Percentiles rank a stretch among this genome's conserved stretches.
These are phyloP conservation scores for Scaptodrosophila latifasciaeformis DNA, from an alignment of 2,888 invertebrate species.

Conservation along the genomic window DNA sequence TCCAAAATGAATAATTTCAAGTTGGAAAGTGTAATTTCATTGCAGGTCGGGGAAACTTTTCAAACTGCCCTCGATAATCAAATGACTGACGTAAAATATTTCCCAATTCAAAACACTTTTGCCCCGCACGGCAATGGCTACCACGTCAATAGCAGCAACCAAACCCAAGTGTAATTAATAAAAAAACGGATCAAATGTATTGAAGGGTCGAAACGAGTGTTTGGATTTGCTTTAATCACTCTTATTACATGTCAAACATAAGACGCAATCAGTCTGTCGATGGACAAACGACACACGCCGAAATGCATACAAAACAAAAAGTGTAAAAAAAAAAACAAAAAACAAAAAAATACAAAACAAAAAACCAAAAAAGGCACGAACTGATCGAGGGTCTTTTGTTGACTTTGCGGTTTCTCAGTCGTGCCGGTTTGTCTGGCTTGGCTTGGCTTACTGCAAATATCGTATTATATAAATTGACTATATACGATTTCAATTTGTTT, in stretches of 20 bases:
- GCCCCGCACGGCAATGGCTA: too few relatives aligned
- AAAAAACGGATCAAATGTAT: conserved; percentile 15
- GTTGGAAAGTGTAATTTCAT: too few relatives aligned
- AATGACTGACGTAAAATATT: too few relatives aligned
- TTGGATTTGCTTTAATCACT: conserved; percentile 59
- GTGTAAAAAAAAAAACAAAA: not conserved
- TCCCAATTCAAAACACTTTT: too few relatives aligned
- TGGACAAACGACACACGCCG: conserved; percentile 25
- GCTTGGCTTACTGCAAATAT: conserved; percentile 23
- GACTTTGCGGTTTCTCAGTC: conserved; percentile 47
- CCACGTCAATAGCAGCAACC: too few relatives aligned
- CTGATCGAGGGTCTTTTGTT: conserved; percentile 38
- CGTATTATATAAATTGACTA: conserved; percentile 19
- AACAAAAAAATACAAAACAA: not conserved
- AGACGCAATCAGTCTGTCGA: conserved; percentile 42
- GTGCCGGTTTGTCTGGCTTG: conserved; percentile 5
- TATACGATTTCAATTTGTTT: conserved; percentile 15
- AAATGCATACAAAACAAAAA: conserved; percentile 16
- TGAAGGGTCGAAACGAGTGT: conserved; percentile 30
- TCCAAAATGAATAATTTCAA: too few relatives aligned
- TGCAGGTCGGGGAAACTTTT: too few relatives aligned
- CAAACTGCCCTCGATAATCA: too few relatives aligned
- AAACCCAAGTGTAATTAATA: not conserved
- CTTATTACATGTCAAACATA: conserved; percentile 60
- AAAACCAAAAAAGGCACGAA: too few relatives aligned